Conservation (phyloP, 2,888 invertebrate genomes). For the Lymantria dispar region DNA sequence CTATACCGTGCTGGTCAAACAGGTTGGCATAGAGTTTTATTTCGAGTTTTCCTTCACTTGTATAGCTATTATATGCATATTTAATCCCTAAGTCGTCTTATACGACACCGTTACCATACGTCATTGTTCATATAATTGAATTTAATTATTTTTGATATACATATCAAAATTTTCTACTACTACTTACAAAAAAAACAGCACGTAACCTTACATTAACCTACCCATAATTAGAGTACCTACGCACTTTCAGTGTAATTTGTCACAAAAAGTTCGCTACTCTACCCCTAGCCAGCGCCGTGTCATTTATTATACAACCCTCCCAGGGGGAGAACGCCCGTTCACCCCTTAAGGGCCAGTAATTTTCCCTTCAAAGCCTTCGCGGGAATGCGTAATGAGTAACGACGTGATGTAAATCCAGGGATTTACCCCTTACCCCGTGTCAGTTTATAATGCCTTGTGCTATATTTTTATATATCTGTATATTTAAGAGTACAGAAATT, state of each 20-base stretch:
- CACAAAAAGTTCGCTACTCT: slow-evolving; percentile 77
- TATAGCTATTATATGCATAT: too few species aligned
- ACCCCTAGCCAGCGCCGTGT: slow-evolving; percentile 52
- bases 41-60: too few species aligned
- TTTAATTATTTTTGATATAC: too few species aligned
- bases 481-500: neutral
- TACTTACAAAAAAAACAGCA: neutral
- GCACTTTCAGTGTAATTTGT: slow-evolving; percentile 77
- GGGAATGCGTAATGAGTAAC: slow-evolving; percentile 76
- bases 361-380: slow-evolving; percentile 76
- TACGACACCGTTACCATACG: too few species aligned
- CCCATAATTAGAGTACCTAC: slow-evolving; percentile 47
- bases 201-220: slow-evolving; percentile 17
- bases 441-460: slow-evolving; percentile 32
- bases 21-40: too few species aligned
- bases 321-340: slow-evolving; percentile 22
- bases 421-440: slow-evolving; percentile 58
- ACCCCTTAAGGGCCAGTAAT: slow-evolving; percentile 74
- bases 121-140: too few species aligned
- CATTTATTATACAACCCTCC: slow-evolving; percentile 65
- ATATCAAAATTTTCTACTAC: too few species aligned
- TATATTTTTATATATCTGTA: neutral
- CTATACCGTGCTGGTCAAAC: too few species aligned
- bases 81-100: too few species aligned
- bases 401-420: slow-evolving; percentile 70